Conservation (phyloP, 2,888 invertebrate species). For the Dryocosmus kuriphilus region DNA sequence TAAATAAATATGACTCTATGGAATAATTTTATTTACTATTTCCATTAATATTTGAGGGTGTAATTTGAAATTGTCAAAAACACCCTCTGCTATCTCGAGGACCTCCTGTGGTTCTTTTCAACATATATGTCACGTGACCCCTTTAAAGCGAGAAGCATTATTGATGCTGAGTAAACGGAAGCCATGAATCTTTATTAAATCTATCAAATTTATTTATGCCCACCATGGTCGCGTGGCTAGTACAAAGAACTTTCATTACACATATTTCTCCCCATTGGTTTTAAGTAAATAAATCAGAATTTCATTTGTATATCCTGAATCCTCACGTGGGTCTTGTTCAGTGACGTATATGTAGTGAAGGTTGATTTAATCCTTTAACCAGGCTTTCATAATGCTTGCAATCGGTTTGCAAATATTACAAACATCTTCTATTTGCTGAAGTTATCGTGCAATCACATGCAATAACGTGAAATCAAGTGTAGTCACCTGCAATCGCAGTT, state of each 20-base stretch:
- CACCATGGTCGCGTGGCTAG: slow-evolving; percentile 62
- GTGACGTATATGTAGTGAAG: background rate
- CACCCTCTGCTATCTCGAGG: slow-evolving; percentile 2
- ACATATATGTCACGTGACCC: slow-evolving; percentile 10
- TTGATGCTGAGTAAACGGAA: slow-evolving; percentile 56
- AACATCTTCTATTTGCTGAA: too few relatives aligned
- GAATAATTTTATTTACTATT: background rate
- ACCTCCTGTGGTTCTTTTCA: slow-evolving; percentile 5
- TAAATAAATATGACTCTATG: background rate
- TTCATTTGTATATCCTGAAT: background rate
- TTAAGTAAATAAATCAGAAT: background rate
- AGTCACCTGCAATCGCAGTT: too few relatives aligned
- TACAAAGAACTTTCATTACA: slow-evolving; percentile 2
- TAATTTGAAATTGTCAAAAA: slow-evolving; percentile 4
- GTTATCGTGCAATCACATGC: too few relatives aligned
- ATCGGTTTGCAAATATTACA: too few relatives aligned
- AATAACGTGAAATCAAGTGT: too few relatives aligned
- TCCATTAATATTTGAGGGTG: background rate
- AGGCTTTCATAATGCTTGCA: too few relatives aligned
- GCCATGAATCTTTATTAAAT: slow-evolving; percentile 70
- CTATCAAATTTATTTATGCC: slow-evolving; percentile 63
- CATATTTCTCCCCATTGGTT: background rate
- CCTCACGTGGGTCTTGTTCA: background rate
- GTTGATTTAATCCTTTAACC: background rate
- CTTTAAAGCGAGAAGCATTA: background rate